Evolutionary conservation across 1,140 invertebrate genomes (phyloP), one percentile per base, ranked within the genome.

Genomic region (Phocides pigmalion): DNA sequence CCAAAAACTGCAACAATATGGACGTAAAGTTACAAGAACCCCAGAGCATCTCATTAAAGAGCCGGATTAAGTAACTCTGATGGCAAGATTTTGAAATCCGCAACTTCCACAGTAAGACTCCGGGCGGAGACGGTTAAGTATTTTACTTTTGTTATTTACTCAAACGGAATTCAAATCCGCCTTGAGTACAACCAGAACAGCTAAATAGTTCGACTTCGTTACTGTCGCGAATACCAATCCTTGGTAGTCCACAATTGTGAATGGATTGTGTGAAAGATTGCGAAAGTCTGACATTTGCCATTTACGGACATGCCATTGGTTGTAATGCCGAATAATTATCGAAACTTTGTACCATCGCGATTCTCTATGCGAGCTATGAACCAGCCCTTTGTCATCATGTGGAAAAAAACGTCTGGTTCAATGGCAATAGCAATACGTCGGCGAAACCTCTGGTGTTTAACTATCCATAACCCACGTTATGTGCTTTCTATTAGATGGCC

Each of bases 101-200:
- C 17, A 53, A 53, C 41, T 58, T 35, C 19, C 54, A 37, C n/a
- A 61, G 42, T 46, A 5, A 19, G 3, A 42, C 19, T 42, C n/a
- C 9, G 25, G 53, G 22, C 20, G 19, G 53, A 32, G 22, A 12
- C 44, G 58, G 12, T 61, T 61, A 47, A 47, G 58, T 61, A 61
- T 61, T 61, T 49, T 49, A 61, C 44, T 59, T 59, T 59, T 35
- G 54, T 59, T 58, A 58, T 58, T 46, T 41, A 59, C 41, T 47
- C 25, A 61, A 61, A 49, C 58, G 42, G 32, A 61, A 61, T 61
- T 61, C 44, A 61, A 61, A 49, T 61, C 44, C 32, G 44, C 50
- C 14, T 61, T 14, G 39, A 59, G 44, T 46, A 58, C 41, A 58
- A 37, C 16, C 28, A 4, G 56, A 49, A 61, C 58, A 49, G 58